A percentile compares a stretch with the other conserved stretches of the same genome.
Conservation (phyloP, 2,888 invertebrate species). For the Rambutsinella grinnellia region DNA sequence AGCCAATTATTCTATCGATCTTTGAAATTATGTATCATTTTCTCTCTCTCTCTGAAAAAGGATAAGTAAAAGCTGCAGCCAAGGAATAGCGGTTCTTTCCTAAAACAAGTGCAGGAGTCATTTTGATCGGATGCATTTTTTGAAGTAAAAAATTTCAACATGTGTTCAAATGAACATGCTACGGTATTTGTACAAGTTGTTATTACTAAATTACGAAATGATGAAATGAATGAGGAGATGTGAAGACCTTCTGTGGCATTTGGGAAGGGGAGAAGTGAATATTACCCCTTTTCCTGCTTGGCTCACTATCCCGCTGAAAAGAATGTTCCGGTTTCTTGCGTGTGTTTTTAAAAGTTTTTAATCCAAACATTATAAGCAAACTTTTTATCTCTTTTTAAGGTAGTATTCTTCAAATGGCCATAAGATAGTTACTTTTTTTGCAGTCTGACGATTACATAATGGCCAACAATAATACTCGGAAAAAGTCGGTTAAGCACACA, state of each 20-base stretch:
- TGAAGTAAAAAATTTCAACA: slow-evolving; percentile 1
- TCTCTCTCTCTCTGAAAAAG: background rate
- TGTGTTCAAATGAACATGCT: slow-evolving; percentile 1
- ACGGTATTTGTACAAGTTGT: background rate
- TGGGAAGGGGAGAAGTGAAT: background rate
- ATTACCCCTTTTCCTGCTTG: background rate
- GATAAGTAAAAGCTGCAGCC: slow-evolving; percentile 22
- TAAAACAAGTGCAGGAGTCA: background rate
- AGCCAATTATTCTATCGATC: slow-evolving; percentile 34
- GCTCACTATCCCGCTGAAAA: background rate
- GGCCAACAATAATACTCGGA: too few species aligned
- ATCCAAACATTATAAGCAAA: too few species aligned
- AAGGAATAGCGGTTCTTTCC: slow-evolving; percentile 37
- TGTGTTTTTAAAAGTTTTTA: too few species aligned
- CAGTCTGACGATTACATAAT: too few species aligned
- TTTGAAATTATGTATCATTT: slow-evolving; percentile 41
- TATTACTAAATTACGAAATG: too few species aligned
- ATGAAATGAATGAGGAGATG: background rate
- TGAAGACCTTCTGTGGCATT: background rate
- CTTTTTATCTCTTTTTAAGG: too few species aligned
- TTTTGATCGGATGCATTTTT: background rate
- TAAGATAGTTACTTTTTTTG: too few species aligned
- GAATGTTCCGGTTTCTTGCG: slow-evolving; percentile 39
- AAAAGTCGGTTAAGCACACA: too few species aligned
- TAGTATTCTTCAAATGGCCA: too few species aligned